These are phyloP conservation scores for Drosophila picticornis DNA, from an alignment of 2,888 invertebrate species.

Conservation along the genomic window DNA sequence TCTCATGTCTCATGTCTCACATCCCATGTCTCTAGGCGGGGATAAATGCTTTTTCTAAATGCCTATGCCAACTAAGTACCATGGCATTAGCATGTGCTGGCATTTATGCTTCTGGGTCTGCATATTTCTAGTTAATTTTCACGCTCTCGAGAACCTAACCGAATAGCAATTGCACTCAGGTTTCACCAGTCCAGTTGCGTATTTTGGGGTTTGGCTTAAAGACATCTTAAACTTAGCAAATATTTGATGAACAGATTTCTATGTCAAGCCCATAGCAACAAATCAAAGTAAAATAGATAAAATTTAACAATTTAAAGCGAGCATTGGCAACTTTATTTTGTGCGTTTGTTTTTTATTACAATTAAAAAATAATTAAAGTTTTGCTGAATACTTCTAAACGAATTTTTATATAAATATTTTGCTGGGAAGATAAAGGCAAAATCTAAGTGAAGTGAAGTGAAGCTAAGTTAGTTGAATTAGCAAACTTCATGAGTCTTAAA, in stretches of 20 bases:
- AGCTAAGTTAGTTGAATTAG: too few relatives aligned
- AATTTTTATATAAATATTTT: neutral
- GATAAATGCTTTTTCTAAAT: neutral
- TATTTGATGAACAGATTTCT: neutral
- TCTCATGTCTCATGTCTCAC: neutral
- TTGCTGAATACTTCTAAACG: too few relatives aligned
- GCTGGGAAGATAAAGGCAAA: too few relatives aligned
- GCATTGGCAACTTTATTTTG: neutral
- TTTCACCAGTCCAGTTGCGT: neutral
- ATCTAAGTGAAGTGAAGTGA: too few relatives aligned
- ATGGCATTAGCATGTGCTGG: conserved; percentile 8
- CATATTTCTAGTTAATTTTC: conserved; percentile 17
- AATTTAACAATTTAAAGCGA: neutral
- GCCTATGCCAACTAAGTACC: neutral
- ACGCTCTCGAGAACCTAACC: neutral
- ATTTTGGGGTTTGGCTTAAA: neutral
- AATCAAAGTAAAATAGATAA: neutral
- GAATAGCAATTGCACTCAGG: neutral
- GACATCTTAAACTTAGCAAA: too few relatives aligned
- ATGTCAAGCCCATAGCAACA: neutral
- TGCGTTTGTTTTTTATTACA: neutral
- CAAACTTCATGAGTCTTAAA: neutral
- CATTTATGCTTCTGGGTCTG: conserved; percentile 17
- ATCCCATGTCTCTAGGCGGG: conserved; percentile 1
- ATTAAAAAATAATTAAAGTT: neutral